These are phyloP conservation scores for Phlogophora meticulosa DNA, from an alignment of 2,888 invertebrate species.

Conservation along the genomic window DNA sequence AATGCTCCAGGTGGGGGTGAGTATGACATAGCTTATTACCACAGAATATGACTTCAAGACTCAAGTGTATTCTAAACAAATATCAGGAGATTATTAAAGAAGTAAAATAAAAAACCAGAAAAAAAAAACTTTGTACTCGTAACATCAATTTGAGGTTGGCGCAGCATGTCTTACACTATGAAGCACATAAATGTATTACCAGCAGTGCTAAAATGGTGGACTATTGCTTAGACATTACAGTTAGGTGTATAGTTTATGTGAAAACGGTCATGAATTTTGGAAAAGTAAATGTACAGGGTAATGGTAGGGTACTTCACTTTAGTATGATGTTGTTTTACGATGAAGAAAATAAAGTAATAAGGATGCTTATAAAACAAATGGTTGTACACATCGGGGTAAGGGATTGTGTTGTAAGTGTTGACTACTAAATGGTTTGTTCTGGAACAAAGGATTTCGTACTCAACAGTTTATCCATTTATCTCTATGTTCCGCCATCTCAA, in stretches of 20 bases:
- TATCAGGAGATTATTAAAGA: neutral
- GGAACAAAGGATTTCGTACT: no score
- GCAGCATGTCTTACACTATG: no score
- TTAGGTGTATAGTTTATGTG: no score
- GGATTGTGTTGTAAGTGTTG: neutral
- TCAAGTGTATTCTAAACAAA: neutral
- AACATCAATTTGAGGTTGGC: no score
- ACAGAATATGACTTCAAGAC: neutral
- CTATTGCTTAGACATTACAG: no score
- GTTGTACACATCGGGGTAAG: neutral
- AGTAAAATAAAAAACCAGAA: neutral
- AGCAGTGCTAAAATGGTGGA: no score
- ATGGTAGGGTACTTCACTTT: neutral
- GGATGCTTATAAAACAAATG: neutral
- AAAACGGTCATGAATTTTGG: no score
- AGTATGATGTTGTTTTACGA: neutral
- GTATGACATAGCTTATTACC: slow-evolving; percentile 3
- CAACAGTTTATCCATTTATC: no score
- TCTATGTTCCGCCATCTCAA: no score
- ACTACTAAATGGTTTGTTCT: no score
- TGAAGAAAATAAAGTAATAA: neutral
- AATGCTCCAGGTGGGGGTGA: slow-evolving; percentile 4
- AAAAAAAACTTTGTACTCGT: neutral
- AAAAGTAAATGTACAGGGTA: no score
- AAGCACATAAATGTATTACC: no score